These are phyloP conservation scores for Clunio marinus DNA, from an alignment of 2,888 invertebrate species.

Conservation along the genomic window DNA sequence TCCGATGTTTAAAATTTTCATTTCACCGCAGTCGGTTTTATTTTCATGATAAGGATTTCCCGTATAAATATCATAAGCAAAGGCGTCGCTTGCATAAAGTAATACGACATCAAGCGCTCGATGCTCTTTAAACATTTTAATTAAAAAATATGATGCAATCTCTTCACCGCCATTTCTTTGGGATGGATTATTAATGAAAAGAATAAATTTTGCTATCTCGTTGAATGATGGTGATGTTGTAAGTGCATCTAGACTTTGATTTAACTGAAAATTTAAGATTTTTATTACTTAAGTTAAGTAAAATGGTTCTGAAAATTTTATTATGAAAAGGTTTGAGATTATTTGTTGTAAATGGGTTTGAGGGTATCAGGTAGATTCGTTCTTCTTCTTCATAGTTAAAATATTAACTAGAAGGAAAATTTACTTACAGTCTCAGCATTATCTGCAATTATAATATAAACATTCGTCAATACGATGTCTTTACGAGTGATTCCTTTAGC, in stretches of 20 bases:
- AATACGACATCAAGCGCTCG: constrained; percentile 48
- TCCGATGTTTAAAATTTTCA: constrained; percentile 41
- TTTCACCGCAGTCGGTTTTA: constrained; percentile 45
- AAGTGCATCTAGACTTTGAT: no score
- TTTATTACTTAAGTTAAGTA: no score
- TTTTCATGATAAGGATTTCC: constrained; percentile 47
- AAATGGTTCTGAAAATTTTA: no score
- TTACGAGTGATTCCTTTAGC: not conserved
- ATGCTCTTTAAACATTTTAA: constrained; percentile 43
- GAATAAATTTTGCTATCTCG: constrained; percentile 48
- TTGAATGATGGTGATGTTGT: constrained; percentile 49
- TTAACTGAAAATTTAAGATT: no score
- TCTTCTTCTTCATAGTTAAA: no score
- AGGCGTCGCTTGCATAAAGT: constrained; percentile 44
- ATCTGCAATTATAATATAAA: constrained; percentile 48
- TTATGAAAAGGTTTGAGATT: no score
- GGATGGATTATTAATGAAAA: constrained; percentile 46
- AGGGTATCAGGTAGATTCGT: no score
- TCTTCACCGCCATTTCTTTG: constrained; percentile 40
- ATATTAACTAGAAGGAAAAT: no score
- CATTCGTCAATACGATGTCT: constrained; percentile 44
- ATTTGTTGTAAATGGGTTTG: no score
- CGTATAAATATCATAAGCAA: constrained; percentile 46
- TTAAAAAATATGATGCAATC: constrained; percentile 45
- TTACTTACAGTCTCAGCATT: constrained; percentile 42